Evolutionary conservation across 2,888 invertebrate species (phyloP).

Genomic region (Steromphala cineraria): DNA sequence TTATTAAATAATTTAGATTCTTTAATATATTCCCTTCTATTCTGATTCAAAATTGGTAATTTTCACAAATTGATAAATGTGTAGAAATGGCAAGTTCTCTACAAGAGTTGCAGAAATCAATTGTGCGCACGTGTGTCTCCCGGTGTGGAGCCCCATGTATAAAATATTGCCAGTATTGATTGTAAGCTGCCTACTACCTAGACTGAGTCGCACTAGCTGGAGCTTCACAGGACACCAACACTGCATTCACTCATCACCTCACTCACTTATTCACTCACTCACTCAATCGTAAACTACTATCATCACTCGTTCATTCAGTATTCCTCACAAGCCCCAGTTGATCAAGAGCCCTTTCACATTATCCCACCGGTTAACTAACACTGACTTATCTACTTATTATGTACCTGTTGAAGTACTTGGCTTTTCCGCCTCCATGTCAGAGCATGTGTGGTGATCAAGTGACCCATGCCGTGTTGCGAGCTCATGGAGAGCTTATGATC

Average conservation of each 20-base stretch:
- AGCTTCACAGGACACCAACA: neutral
- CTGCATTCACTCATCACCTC: neutral
- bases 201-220: neutral
- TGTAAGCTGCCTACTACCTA: neutral
- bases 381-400: neutral
- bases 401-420: neutral
- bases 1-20: no score
- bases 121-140: neutral
- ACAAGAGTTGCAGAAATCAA: no score
- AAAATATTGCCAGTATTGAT: constrained; percentile 10
- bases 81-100: no score
- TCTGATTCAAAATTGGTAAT: no score
- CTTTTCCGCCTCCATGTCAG: neutral
- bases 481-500: neutral
- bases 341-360: no score
- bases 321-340: no score
- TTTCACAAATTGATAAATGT: no score
- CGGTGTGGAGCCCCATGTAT: neutral
- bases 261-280: no score
- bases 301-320: no score
- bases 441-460: neutral
- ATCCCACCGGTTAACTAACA: neutral
- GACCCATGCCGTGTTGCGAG: neutral
- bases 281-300: no score
- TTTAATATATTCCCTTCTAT: no score